Percentiles rank a stretch among this genome's conserved stretches.
Evolutionary conservation across 2,888 invertebrate genomes (phyloP).

Genomic region (Cantharis nigra): DNA sequence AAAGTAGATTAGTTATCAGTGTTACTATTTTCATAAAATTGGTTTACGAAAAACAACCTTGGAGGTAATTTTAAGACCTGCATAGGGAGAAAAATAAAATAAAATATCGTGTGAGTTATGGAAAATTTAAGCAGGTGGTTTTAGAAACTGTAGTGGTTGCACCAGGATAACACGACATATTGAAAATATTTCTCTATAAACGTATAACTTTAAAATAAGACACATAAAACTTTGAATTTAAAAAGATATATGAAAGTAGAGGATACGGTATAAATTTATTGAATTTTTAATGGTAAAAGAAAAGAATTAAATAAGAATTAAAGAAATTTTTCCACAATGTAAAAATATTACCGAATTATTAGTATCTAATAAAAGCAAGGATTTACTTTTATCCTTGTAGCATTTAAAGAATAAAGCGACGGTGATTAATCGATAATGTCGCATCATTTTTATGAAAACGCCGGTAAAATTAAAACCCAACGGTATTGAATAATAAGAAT

Average conservation of each 20-base stretch:
- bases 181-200: background rate
- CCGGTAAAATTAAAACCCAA: background rate
- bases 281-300: background rate
- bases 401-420: background rate
- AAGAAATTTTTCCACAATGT: background rate
- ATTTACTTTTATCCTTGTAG: background rate
- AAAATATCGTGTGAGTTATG: background rate
- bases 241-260: background rate
- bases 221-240: background rate
- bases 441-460: background rate
- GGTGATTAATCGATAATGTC: background rate
- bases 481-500: background rate
- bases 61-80: background rate
- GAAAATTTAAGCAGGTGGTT: background rate
- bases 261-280: background rate
- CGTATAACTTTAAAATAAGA: background rate
- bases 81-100: background rate
- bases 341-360: background rate
- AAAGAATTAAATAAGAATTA: background rate
- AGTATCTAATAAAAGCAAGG: background rate
- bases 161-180: background rate
- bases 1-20: background rate
- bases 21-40: background rate
- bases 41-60: background rate
- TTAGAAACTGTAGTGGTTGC: background rate